Conservation (phyloP, 2,888 invertebrate species). For the Sarcophaga rosellei region DNA sequence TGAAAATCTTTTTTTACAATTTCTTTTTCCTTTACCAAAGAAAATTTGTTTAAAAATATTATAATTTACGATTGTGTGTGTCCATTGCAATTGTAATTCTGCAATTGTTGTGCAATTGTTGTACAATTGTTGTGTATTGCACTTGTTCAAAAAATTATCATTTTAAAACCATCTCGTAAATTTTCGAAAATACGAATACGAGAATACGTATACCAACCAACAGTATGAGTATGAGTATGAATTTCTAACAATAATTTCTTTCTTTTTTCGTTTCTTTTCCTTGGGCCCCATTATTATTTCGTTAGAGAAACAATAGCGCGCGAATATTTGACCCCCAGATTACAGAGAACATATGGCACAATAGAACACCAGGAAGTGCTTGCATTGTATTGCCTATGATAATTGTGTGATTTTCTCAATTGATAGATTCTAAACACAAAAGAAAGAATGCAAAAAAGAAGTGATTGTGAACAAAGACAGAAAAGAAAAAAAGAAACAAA, state of each 20-base stretch:
- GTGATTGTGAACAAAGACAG: background rate
- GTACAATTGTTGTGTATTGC: constrained; percentile 62
- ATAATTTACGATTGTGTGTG: constrained; percentile 65
- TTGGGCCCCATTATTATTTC: background rate
- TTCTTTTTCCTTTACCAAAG: constrained; percentile 45
- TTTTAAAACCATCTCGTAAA: constrained; percentile 66
- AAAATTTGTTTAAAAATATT: constrained; percentile 63
- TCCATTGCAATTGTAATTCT: constrained; percentile 19
- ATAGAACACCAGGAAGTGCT: constrained; percentile 50
- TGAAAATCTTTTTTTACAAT: constrained; percentile 42
- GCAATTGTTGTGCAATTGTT: constrained; percentile 47
- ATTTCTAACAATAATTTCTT: background rate
- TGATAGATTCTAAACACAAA: constrained; percentile 13
- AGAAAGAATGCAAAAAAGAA: background rate
- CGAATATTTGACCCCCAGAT: constrained; percentile 54
- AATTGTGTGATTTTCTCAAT: constrained; percentile 31
- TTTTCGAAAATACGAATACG: constrained; percentile 53
- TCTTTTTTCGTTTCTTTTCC: background rate
- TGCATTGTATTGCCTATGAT: constrained; percentile 21
- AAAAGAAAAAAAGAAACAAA: background rate
- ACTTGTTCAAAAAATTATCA: constrained; percentile 64
- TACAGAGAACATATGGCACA: constrained; percentile 33
- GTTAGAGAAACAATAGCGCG: constrained; percentile 45
- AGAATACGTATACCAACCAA: background rate
- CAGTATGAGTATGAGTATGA: background rate